Conservation (phyloP, 2,797 vertebrate species). For the Coluber constrictor region DNA sequence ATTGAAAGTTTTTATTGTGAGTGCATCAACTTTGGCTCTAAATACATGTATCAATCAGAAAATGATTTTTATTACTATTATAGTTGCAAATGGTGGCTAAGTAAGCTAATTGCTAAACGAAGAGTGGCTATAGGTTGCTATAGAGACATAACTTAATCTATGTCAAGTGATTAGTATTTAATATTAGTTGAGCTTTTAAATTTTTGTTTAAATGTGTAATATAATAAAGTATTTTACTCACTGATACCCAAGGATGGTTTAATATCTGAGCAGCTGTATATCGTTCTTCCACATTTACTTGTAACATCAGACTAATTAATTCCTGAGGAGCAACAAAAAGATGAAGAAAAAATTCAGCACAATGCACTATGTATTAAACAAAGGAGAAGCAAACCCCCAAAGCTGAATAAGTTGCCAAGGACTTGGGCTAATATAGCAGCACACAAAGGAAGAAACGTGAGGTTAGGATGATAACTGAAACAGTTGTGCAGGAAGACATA, state of each 20-base stretch:
- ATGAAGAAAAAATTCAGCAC: not conserved
- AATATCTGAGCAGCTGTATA: conserved; percentile 90
- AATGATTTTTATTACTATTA: not conserved
- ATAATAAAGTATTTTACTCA: conserved; percentile 66
- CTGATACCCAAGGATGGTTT: conserved; percentile 92
- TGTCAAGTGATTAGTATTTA: not conserved
- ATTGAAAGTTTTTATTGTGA: not conserved
- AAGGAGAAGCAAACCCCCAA: not conserved
- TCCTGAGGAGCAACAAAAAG: conserved; percentile 72
- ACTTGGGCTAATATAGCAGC: not conserved
- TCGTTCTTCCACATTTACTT: conserved; percentile 86
- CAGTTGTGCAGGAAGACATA: not conserved
- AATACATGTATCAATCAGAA: not conserved
- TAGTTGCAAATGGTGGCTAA: not conserved
- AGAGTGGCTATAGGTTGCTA: not conserved
- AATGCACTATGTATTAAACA: not conserved
- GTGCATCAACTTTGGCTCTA: not conserved
- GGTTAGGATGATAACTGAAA: not conserved
- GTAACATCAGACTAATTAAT: conserved; percentile 92
- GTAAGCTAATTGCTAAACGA: not conserved
- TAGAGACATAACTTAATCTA: not conserved
- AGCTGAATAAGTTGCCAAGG: not conserved
- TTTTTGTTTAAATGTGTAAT: not conserved
- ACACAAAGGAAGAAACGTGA: not conserved
- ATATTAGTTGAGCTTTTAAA: not conserved